Percentiles rank a stretch among this genome's conserved stretches.
phyloP scores from a whole-genome alignment of 2,113 vertebrate species.

The Psephotus haematonotus region DNA sequence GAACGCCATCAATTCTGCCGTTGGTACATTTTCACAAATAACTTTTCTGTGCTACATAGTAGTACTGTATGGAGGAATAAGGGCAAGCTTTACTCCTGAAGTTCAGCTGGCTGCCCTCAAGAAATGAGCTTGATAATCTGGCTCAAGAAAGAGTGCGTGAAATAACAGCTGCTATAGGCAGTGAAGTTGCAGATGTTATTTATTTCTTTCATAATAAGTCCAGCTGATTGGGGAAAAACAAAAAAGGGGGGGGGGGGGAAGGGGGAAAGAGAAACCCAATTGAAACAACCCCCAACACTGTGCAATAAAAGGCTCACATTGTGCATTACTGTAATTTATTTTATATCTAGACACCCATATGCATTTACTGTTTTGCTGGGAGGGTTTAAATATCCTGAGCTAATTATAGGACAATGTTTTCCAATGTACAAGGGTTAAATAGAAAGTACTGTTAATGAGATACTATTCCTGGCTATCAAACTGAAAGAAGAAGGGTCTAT shows the following conservation, averaged over 20 bases:
- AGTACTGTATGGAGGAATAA: neutral
- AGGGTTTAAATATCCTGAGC: slow-evolving; percentile 38
- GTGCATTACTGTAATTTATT: neutral
- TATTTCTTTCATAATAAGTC: slow-evolving; percentile 29
- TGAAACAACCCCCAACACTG: rapidly evolving
- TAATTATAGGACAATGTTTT: slow-evolving; percentile 63
- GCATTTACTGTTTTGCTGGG: slow-evolving; percentile 37
- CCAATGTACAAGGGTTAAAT: slow-evolving; percentile 39
- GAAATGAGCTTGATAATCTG: slow-evolving; percentile 26
- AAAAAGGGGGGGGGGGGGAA: no score
- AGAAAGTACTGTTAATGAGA: slow-evolving; percentile 52
- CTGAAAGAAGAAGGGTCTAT: slow-evolving; percentile 29
- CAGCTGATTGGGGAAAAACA: neutral
- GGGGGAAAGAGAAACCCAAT: neutral
- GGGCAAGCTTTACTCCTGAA: neutral
- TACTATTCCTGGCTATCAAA: slow-evolving; percentile 45
- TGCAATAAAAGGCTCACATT: neutral
- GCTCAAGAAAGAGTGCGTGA: slow-evolving; percentile 18
- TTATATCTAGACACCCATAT: slow-evolving; percentile 30
- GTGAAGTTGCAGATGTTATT: slow-evolving; percentile 48
- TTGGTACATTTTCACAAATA: slow-evolving; percentile 4
- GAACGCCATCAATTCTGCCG: neutral
- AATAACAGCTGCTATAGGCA: slow-evolving; percentile 24
- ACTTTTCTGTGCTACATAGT: neutral
- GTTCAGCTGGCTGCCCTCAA: slow-evolving; percentile 12